phyloP scores from a whole-genome alignment of 2,888 invertebrate genomes.

The Trileptium ribeirensis region DNA sequence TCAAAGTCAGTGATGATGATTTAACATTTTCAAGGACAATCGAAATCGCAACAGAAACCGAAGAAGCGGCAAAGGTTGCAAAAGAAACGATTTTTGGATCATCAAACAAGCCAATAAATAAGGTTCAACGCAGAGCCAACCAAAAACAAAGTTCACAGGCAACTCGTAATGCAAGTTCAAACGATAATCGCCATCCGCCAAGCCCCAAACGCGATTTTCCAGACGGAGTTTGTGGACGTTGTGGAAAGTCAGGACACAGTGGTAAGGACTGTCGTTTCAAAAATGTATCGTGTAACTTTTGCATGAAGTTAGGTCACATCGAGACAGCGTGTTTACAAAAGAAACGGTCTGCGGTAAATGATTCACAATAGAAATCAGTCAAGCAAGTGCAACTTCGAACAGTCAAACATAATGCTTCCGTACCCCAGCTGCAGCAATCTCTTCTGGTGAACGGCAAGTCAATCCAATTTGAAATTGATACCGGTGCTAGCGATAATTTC shows the following conservation, averaged over 20 bases:
- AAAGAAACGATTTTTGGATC: not conserved
- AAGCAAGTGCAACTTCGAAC: no score
- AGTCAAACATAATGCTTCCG: no score
- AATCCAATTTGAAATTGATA: slow-evolving; percentile 25
- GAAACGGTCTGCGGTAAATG: no score
- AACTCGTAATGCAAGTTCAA: no score
- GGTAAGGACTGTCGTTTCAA: not conserved
- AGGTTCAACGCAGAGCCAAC: no score
- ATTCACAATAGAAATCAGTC: no score
- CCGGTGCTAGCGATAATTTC: slow-evolving; percentile 18
- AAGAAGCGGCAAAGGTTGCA: slow-evolving; percentile 30
- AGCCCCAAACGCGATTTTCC: no score
- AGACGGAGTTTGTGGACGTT: not conserved
- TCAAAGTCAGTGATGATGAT: slow-evolving; percentile 34
- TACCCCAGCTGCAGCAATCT: no score
- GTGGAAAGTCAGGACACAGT: not conserved
- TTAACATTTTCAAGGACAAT: slow-evolving; percentile 26
- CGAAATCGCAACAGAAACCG: slow-evolving; percentile 33
- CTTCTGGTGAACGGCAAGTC: no score
- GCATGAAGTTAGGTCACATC: not conserved
- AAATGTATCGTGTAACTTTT: not conserved
- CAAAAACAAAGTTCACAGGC: no score
- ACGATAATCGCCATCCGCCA: no score
- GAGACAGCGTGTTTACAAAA: no score
- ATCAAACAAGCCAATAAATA: not conserved